Percentiles rank a stretch among this genome's conserved stretches.
Evolutionary conservation across 2,888 invertebrate species (phyloP).

Genomic region (Leistus spinibarbis): DNA sequence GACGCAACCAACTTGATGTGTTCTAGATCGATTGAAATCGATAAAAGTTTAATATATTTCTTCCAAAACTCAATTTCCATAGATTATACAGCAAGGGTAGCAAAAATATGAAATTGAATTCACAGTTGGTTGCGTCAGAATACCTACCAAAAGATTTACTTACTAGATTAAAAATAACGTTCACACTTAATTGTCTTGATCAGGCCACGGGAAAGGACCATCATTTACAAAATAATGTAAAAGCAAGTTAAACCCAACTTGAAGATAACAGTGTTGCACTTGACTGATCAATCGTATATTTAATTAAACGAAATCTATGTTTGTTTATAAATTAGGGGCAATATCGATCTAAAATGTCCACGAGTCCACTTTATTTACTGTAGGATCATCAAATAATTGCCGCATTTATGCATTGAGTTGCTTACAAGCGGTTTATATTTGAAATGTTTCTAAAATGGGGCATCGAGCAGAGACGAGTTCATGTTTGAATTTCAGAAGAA

Average conservation of each 20-base stretch:
- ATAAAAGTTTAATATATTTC: constrained; percentile 9
- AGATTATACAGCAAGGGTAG: not conserved
- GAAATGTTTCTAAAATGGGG: not conserved
- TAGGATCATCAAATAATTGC: not conserved
- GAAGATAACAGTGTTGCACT: not conserved
- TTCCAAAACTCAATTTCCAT: not conserved
- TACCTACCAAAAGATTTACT: constrained; percentile 29
- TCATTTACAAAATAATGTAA: not conserved
- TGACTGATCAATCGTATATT: not conserved
- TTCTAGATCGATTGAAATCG: constrained; percentile 34
- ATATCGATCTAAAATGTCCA: no score
- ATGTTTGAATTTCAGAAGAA: not conserved
- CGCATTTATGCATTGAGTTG: not conserved
- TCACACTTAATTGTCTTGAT: constrained; percentile 32
- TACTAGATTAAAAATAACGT: constrained; percentile 37
- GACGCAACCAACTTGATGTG: constrained; percentile 9
- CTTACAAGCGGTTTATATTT: not conserved
- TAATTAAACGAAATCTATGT: no score
- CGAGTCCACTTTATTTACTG: not conserved
- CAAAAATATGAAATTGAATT: constrained; percentile 36
- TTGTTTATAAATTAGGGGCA: no score
- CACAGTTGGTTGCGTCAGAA: constrained; percentile 20
- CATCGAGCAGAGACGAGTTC: not conserved
- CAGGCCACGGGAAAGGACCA: not conserved
- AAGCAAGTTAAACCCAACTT: not conserved